Base-by-base conservation (phyloP, 2,888 invertebrate genomes). In the Asteroscopus sphinx region DNA sequence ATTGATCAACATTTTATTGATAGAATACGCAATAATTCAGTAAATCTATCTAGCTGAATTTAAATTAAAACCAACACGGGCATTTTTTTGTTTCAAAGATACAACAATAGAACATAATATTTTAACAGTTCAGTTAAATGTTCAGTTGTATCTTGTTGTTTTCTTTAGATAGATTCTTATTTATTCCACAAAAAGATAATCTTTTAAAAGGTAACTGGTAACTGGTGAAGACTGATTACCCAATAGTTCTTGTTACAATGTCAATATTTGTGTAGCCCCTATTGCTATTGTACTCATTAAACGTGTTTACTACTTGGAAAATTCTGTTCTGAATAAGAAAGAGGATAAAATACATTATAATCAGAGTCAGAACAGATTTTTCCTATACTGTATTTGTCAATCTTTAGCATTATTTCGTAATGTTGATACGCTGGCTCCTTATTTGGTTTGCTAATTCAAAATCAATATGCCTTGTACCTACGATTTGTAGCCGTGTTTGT, bases 181-280 rank as follows among this genome's bases (percentile, higher is more conserved):
- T 21, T 6, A 21, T 21, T 4, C 2, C 21, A 21, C 21, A 21
- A 21, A 21, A 21, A 21, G 21, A 21, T 21, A 21, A 21, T 21
- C 21, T 21, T 21, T n/a, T n/a, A n/a, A n/a, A n/a, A n/a, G n/a
- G 21, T 21, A 65, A 41, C 16, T 49, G 55, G 33, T 39, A 26
- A 16, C 30, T 46, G 59, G 59, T 59, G 57, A 9, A 54, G 61
- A 62, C 54, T 47, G 39, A 68, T 61, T 21, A 47, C 7, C 40
- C 42, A 44, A 49, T 47, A 60, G 6, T 47, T 15, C 41, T 47
- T 25, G 16, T 8, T 7, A 1, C 16, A 32, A 13, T 28, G 47
- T 54, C 62, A 68, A 65, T 41, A 40, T 68, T 68, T 62, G 26
- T 36, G 3, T 42, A 42, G 30, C 45, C 30, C 2, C 35, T 17